Percentiles rank a stretch among this genome's conserved stretches.
phyloP scores from a whole-genome alignment of 2,113 vertebrate genomes.

The Caretta caretta region DNA sequence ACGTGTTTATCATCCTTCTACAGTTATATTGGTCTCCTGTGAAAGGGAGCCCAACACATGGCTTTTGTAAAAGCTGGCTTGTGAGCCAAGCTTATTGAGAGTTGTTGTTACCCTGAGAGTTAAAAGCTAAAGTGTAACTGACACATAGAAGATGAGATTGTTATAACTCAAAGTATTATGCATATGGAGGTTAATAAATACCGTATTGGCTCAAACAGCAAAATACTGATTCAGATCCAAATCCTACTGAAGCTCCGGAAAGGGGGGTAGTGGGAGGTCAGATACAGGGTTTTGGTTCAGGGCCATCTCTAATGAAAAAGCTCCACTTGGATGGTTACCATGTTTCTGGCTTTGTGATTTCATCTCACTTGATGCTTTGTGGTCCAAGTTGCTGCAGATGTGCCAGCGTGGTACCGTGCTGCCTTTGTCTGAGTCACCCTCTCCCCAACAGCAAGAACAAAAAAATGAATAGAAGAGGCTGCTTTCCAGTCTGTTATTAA shows the following conservation, averaged over 20 bases:
- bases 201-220: fast-evolving
- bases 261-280: neutral
- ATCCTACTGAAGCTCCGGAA: neutral
- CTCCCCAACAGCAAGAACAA: neutral
- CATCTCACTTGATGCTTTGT: neutral
- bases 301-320: neutral
- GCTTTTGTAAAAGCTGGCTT: neutral
- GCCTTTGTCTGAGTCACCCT: neutral
- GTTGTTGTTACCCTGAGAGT: neutral
- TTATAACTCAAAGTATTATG: neutral
- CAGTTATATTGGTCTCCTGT: neutral
- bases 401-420: neutral
- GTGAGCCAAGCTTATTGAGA: neutral
- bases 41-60: neutral
- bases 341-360: neutral
- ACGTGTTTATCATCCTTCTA: neutral
- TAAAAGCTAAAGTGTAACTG: neutral
- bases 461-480: neutral
- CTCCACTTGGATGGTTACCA: neutral
- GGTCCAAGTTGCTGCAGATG: neutral
- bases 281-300: neutral
- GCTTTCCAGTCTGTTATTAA: constrained; percentile 9
- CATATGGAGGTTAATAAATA: neutral
- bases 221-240: neutral
- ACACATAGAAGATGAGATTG: neutral